Evolutionary conservation across 2,888 invertebrate genomes (phyloP).

Genomic region (Tipula unca): DNA sequence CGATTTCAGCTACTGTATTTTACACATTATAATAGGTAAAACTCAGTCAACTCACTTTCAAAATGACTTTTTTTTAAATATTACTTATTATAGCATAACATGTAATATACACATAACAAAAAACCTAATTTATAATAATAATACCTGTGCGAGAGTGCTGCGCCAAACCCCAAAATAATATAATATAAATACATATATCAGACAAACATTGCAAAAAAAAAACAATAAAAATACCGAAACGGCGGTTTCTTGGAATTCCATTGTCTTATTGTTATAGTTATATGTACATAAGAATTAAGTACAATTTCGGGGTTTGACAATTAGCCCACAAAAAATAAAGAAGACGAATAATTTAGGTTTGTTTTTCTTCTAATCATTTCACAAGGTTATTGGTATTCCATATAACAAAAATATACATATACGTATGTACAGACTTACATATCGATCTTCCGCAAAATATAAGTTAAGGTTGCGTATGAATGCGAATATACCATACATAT

Average conservation of each 20-base stretch:
- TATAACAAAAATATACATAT: not conserved
- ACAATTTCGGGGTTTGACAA: not conserved
- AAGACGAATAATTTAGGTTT: not conserved
- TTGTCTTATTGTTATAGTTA: not conserved
- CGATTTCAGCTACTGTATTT: not conserved
- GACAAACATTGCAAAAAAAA: not conserved
- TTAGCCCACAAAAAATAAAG: not conserved
- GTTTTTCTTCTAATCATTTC: not conserved
- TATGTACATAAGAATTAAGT: not conserved
- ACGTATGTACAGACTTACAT: not conserved
- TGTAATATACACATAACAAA: not conserved
- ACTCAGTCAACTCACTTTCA: not conserved
- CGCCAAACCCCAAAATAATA: not conserved
- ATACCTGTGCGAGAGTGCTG: not conserved
- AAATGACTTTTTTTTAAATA: not conserved
- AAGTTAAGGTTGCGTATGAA: not conserved
- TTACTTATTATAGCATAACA: not conserved
- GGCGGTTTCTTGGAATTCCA: conserved; percentile 8
- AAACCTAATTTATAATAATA: not conserved
- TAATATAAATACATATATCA: not conserved
- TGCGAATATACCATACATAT: not conserved
- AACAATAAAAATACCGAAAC: not conserved
- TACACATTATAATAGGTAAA: not conserved
- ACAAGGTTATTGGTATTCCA: not conserved
- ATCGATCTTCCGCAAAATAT: not conserved